Evolutionary conservation across 2,113 vertebrate species (phyloP).

Genomic region (Dermatemys mawii): DNA sequence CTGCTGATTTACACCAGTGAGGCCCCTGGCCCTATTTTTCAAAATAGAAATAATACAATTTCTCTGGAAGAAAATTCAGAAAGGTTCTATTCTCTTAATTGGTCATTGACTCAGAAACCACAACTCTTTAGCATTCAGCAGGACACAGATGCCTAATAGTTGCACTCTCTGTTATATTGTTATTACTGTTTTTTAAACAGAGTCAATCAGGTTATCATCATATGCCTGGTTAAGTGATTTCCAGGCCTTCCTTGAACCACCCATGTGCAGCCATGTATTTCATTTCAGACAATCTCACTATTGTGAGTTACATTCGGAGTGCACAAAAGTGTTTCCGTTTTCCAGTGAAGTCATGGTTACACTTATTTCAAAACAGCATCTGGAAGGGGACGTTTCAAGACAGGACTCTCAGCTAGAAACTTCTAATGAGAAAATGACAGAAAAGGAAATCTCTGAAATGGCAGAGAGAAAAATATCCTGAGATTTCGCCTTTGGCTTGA

Average conservation of each 20-base stretch:
- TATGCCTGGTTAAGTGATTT: background rate
- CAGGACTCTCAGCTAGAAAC: slow-evolving; percentile 28
- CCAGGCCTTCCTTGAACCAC: slow-evolving; percentile 62
- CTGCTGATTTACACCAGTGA: background rate
- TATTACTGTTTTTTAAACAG: background rate
- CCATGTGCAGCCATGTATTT: slow-evolving; percentile 48
- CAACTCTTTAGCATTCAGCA: background rate
- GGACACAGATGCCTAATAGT: slow-evolving; percentile 36
- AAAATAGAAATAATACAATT: background rate
- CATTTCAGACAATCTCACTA: slow-evolving; percentile 63
- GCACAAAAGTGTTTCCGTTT: slow-evolving; percentile 75
- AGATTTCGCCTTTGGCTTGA: background rate
- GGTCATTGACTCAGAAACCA: background rate
- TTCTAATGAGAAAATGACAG: background rate
- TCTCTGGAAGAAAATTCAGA: slow-evolving; percentile 14
- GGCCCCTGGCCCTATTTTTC: background rate
- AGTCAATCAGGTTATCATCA: slow-evolving; percentile 61
- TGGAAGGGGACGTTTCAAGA: slow-evolving; percentile 65
- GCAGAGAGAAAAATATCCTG: slow-evolving; percentile 11
- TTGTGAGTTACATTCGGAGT: slow-evolving; percentile 19
- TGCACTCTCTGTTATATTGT: slow-evolving; percentile 5
- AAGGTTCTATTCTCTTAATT: background rate
- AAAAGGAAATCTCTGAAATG: slow-evolving; percentile 59
- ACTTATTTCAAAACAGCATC: slow-evolving; percentile 71
- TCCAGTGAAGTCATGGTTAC: slow-evolving; percentile 74